Percentiles rank a stretch among this genome's conserved stretches.
phyloP scores from a whole-genome alignment of 2,797 vertebrate genomes.

The Spheniscus humboldti region DNA sequence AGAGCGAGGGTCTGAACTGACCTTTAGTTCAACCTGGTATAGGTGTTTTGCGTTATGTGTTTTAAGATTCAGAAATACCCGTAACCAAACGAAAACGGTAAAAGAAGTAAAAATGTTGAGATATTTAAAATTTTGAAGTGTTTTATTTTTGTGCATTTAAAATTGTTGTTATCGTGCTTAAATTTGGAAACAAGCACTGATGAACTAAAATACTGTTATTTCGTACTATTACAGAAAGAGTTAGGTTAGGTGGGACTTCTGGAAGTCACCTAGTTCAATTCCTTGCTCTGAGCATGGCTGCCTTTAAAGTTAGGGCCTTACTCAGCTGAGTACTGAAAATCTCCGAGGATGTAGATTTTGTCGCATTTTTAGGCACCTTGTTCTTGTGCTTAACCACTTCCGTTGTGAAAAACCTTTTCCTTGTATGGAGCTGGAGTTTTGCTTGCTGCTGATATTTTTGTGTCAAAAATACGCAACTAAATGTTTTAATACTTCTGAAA shows the following conservation, averaged over 20 bases:
- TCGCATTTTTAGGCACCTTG: neutral
- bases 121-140: neutral
- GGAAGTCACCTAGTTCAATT: neutral
- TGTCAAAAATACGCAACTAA: neutral
- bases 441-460: neutral
- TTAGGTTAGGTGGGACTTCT: neutral
- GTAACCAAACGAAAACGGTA: neutral
- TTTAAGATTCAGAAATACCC: neutral
- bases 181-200: neutral
- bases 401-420: neutral
- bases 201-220: neutral
- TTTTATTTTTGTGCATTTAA: neutral
- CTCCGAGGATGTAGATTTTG: neutral
- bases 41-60: fast-evolving
- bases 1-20: neutral
- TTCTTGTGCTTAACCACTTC: neutral
- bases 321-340: neutral
- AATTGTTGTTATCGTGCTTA: neutral
- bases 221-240: neutral
- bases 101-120: neutral
- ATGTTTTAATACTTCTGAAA: neutral
- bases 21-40: neutral
- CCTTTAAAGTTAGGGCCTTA: neutral
- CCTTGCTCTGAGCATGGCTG: neutral
- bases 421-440: neutral